Evolutionary conservation across 2,888 invertebrate genomes (phyloP).

Genomic region (Litoditis marina): DNA sequence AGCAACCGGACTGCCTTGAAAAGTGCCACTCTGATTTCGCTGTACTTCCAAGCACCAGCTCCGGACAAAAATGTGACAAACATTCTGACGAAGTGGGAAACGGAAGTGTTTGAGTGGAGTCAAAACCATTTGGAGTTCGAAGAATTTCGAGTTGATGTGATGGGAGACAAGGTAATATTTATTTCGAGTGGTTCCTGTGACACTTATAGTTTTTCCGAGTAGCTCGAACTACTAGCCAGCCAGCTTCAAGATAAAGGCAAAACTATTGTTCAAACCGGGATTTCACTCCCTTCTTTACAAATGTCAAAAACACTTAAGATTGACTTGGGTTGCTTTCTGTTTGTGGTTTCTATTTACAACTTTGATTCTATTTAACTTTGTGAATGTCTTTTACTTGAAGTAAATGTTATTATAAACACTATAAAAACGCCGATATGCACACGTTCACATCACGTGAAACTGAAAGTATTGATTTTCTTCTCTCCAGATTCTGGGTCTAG

Average conservation of each 20-base stretch:
- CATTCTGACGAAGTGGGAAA: conserved; percentile 24
- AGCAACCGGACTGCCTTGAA: conserved; percentile 15
- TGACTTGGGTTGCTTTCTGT: too few species aligned
- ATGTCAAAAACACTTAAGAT: too few species aligned
- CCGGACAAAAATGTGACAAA: conserved; percentile 15
- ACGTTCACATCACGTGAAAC: too few species aligned
- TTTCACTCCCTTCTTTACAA: too few species aligned
- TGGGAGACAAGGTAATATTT: conserved; percentile 27
- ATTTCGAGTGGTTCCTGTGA: too few species aligned
- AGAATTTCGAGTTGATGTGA: conserved; percentile 17
- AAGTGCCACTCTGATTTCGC: conserved; percentile 2
- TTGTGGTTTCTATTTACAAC: too few species aligned
- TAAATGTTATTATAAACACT: background rate
- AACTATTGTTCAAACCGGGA: too few species aligned
- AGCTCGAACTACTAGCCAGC: too few species aligned
- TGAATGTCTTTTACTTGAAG: too few species aligned
- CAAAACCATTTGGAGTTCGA: conserved; percentile 1
- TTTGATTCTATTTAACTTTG: too few species aligned
- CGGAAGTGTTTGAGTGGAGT: conserved; percentile 20
- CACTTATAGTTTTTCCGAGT: too few species aligned
- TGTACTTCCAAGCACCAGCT: conserved; percentile 21
- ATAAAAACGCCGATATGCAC: background rate
- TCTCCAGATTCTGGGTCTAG: conserved; percentile 17
- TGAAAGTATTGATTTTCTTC: background rate
- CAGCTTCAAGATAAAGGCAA: too few species aligned